A percentile compares a stretch with the other conserved stretches of the same genome.
Evolutionary conservation across 2,797 vertebrate species (phyloP).

Genomic region (Heliangelus exortis): DNA sequence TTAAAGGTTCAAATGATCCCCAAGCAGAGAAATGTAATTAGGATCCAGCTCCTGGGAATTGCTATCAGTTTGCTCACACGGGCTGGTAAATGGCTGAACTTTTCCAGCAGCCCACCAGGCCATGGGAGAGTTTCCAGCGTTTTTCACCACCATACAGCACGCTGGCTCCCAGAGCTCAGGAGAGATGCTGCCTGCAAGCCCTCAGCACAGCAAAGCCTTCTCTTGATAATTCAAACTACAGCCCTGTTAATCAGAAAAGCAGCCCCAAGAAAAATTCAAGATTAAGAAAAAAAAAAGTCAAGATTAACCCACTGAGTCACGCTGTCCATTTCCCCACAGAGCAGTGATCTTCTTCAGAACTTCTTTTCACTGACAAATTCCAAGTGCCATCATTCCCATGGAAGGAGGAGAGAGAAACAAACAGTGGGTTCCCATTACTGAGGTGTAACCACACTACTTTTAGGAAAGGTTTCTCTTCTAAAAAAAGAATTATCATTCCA

Average conservation of each 20-base stretch:
- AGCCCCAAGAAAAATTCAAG: neutral
- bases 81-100: constrained; percentile 66
- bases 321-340: neutral
- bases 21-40: constrained; percentile 62
- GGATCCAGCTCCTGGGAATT: constrained; percentile 25
- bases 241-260: neutral
- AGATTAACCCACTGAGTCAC: neutral
- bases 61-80: constrained; percentile 64
- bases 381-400: neutral
- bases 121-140: constrained; percentile 49
- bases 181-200: neutral
- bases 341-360: neutral
- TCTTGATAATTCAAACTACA: neutral
- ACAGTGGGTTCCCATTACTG: neutral
- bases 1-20: constrained; percentile 56
- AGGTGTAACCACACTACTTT: neutral
- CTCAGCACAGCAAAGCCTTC: neutral
- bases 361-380: neutral
- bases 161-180: neutral
- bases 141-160: neutral
- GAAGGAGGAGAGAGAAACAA: neutral
- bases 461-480: neutral
- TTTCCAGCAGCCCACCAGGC: constrained; percentile 35
- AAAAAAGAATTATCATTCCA: neutral
- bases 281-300: neutral